Base-by-base conservation (phyloP, 1,140 invertebrate genomes). In the Manduca sexta region DNA sequence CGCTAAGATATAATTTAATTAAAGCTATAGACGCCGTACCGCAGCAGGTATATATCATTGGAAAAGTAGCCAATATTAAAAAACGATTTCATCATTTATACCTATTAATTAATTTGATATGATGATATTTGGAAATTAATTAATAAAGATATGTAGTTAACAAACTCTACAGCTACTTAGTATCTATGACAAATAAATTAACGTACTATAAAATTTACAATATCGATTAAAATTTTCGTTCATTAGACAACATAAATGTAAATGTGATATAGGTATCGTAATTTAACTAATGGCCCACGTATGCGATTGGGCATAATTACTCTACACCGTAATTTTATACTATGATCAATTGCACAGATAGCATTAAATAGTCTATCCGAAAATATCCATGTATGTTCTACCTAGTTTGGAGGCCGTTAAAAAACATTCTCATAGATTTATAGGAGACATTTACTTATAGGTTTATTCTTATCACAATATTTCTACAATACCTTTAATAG, bases 341-440 rank as follows among this genome's bases (percentile, higher is more conserved):
- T 26, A 26, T 26, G 21, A 26, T 26, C 4, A 8, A 26, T 26
- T 26, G 21, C 21, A 26, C 21, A 26, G 21, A 26, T 26, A 26
- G 21, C 21, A 26, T 26, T 26, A 5, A 26, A 26, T 26, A 26
- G 8, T 77, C 73, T 83, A 79, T 83, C 79, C 65, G 76, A 83
- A 83, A 80, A 74, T 83, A 83, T 54, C 49, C 58, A 58, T 79
- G 44, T 55, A 60, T 63, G 51, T 59, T 54, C 56, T 73, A 70
- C 53, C 30, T 58, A 52, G 30, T 56, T 52, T 53, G 21, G 61
- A 75, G 74, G 68, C 66, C 70, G 50, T 74, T 66, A 65, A 54
- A 55, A 53, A 60, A 57, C 21, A 26, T 26, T 26, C 1, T 26
- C 21, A 26, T 26, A 26, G 53, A 52, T 49, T n/a, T n/a, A n/a